phyloP scores from a whole-genome alignment of 1,140 invertebrate genomes.

The Panagrolaimus sp. region DNA sequence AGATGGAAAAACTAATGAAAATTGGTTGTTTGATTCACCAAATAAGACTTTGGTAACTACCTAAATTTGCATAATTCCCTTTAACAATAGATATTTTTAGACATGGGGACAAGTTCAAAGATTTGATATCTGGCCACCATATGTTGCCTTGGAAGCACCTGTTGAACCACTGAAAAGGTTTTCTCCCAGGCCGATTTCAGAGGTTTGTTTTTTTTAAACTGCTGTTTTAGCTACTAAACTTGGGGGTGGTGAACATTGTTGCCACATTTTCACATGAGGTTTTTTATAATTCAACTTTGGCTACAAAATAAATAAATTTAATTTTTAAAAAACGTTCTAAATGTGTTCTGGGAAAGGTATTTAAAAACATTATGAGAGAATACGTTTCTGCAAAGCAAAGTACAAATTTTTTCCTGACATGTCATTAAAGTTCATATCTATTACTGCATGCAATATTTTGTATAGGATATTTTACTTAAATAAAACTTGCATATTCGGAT shows the following conservation, averaged over 20 bases:
- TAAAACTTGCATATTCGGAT: neutral
- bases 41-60: constrained; percentile 2
- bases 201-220: constrained; percentile 26
- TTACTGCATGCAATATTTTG: no score
- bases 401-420: no score
- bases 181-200: constrained; percentile 19
- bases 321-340: no score
- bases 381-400: no score
- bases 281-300: neutral
- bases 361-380: no score
- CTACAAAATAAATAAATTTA: neutral
- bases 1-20: constrained; percentile 28
- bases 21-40: neutral
- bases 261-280: neutral
- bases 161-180: constrained; percentile 30
- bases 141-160: constrained; percentile 37
- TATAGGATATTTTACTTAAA: no score
- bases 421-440: no score
- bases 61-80: neutral
- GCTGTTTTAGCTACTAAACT: no score
- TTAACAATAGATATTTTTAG: constrained; percentile 28
- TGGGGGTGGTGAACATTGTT: neutral
- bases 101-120: constrained; percentile 51
- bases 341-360: no score
- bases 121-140: constrained; percentile 51